These are phyloP conservation scores for Orussus abietinus DNA, from an alignment of 1,140 invertebrate genomes.

Conservation along the genomic window DNA sequence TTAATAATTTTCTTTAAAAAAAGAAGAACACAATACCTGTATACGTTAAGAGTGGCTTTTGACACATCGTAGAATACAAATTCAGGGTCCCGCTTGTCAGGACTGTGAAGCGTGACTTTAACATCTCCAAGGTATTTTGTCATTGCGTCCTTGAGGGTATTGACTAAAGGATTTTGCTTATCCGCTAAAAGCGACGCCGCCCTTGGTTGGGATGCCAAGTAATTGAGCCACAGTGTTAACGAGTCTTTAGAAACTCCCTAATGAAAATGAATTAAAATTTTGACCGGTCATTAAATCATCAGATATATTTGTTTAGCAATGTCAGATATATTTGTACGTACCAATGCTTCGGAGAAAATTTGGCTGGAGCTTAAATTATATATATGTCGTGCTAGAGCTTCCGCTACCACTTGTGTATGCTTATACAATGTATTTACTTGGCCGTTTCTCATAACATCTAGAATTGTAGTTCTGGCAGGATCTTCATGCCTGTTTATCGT, in stretches of 20 bases:
- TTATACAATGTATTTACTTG: constrained; percentile 60
- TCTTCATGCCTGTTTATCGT: constrained; percentile 65
- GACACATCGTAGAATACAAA: constrained; percentile 87
- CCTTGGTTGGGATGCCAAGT: constrained; percentile 67
- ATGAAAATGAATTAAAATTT: constrained; percentile 25
- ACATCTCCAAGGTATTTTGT: constrained; percentile 73
- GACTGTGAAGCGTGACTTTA: constrained; percentile 63
- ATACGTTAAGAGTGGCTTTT: constrained; percentile 76
- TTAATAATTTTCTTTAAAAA: constrained; percentile 5
- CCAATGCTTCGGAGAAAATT: constrained; percentile 68
- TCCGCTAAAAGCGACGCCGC: constrained; percentile 69
- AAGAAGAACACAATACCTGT: constrained; percentile 61
- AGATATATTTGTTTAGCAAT: constrained; percentile 1
- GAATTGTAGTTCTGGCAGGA: constrained; percentile 58
- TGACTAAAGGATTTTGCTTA: constrained; percentile 64
- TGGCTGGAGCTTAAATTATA: constrained; percentile 74
- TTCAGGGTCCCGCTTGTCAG: constrained; percentile 87
- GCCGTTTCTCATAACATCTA: constrained; percentile 59
- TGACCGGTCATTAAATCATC: no score
- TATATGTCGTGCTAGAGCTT: constrained; percentile 79
- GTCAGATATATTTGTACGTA: constrained; percentile 47
- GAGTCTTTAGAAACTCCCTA: constrained; percentile 71
- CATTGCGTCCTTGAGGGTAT: constrained; percentile 69
- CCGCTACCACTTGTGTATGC: constrained; percentile 76
- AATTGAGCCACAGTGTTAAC: constrained; percentile 71